Conservation (phyloP, 2,113 vertebrate genomes). For the Sprattus sprattus region DNA sequence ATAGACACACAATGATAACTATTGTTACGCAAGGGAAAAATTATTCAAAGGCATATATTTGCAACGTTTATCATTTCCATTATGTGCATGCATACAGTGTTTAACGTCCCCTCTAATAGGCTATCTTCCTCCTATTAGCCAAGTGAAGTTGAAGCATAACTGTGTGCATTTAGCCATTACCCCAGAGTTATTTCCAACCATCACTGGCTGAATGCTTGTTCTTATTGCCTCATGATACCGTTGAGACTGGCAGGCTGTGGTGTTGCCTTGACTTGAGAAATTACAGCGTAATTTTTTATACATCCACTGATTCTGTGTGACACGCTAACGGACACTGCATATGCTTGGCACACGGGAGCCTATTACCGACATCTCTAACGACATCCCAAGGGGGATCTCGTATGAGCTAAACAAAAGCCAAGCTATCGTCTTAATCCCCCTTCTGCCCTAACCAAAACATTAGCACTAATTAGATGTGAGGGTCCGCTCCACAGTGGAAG, state of each 20-base stretch:
- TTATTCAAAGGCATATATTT: too few relatives aligned
- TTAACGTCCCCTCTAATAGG: too few relatives aligned
- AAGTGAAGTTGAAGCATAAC: neutral
- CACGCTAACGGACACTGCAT: conserved; percentile 37
- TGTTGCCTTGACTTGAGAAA: conserved; percentile 41
- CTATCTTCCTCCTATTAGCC: neutral
- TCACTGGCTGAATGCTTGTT: neutral
- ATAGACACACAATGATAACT: neutral
- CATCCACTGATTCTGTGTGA: conserved; percentile 51
- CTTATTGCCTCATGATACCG: conserved; percentile 29
- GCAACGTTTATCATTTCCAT: neutral
- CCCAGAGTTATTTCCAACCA: neutral
- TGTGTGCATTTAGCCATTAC: neutral
- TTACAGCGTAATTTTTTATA: conserved; percentile 35
- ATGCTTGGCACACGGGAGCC: conserved; percentile 38
- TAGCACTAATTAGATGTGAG: neutral
- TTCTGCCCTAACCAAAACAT: neutral
- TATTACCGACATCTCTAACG: conserved; percentile 34
- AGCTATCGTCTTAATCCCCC: neutral
- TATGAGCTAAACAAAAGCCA: neutral
- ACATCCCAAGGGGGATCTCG: neutral
- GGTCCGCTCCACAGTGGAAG: neutral
- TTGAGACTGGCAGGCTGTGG: conserved; percentile 5
- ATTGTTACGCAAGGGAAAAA: neutral
- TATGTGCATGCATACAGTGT: neutral